These are phyloP conservation scores for Decapterus maruadsi DNA, from an alignment of 2,797 vertebrate genomes.

Conservation along the genomic window DNA sequence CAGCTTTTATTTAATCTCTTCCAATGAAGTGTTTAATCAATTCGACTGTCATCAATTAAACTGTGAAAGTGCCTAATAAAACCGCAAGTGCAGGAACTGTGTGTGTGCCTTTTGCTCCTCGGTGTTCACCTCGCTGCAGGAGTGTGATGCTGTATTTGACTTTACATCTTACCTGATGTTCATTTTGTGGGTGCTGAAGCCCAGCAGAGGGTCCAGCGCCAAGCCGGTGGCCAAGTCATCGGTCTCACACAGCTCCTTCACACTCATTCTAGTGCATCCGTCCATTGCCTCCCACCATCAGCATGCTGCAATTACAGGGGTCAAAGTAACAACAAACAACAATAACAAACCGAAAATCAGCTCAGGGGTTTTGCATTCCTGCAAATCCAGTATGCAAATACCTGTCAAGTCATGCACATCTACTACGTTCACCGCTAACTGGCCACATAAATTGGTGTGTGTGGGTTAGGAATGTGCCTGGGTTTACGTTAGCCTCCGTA, in stretches of 20 bases:
- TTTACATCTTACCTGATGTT: conserved; percentile 89
- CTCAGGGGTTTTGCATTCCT: conserved; percentile 12
- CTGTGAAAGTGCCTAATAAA: neutral
- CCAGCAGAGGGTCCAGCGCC: conserved; percentile 92
- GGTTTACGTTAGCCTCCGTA: conserved; percentile 3
- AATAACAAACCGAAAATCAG: conserved; percentile 41
- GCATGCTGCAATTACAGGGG: conserved; percentile 82
- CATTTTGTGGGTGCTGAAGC: conserved; percentile 97
- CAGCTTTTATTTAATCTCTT: no score
- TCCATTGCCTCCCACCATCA: conserved; percentile 91
- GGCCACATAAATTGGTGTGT: no score
- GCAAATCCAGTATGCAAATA: conserved; percentile 11
- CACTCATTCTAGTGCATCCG: conserved; percentile 94
- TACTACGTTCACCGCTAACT: neutral
- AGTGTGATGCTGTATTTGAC: neutral
- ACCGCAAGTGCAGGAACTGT: neutral
- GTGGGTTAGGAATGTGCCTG: conserved; percentile 12
- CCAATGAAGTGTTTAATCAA: neutral
- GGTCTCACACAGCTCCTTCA: conserved; percentile 93
- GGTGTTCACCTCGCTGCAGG: no score
- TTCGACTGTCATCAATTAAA: neutral
- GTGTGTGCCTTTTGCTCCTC: neutral
- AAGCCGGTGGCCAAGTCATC: conserved; percentile 94
- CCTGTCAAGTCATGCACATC: neutral
- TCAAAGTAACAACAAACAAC: conserved; percentile 42